Base-by-base conservation (phyloP, 2,888 invertebrate genomes). In the Hyposoter didymator region DNA sequence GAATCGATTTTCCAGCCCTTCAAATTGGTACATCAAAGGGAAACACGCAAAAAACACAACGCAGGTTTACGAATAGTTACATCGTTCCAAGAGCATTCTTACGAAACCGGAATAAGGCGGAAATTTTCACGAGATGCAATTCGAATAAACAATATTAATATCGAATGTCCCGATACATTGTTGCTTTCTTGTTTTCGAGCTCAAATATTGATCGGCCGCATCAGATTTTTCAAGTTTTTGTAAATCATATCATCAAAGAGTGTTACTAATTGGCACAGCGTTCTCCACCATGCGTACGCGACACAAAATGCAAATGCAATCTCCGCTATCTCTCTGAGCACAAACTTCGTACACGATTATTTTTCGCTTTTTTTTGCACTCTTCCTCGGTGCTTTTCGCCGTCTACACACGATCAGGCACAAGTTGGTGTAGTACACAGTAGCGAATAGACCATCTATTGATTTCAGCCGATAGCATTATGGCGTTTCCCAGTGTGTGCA, bases 391-490 rank as follows among this genome's bases (percentile, higher is more conserved):
- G 35, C n/a, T 64, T 35, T 49, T 64, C 47, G n/a, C 39, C 47
- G 66, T 49, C 73, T 39, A 39, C 28, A 64, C 35, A 35, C 64
- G 79, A 28, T 39, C 76, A 47, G 74, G 70, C 76, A 76, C 49
- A 69, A 45, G 28, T 55, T 55, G 47, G 67, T 62, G 14, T 12
- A 28, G 70, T 43, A 19, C 49, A 52, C 64, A 52, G 52, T 72
- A 55, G 67, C 75, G 66, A 74, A 76, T 72, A 66, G 74, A 35
- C 67, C 67, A 81, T 82, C 82, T 84, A 84, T 84, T 78, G 84
- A 84, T 84, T 82, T 67, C 66, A 78, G 66, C 76, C 66, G 78
- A 84, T 82, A 82, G 62, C 81, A 62, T 47, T 70, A 39, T 84
- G 75, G 8, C 55, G 67, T 62, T 52, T 76, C 28, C n/a, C 22